A percentile compares a stretch with the other conserved stretches of the same genome.
phyloP scores from a whole-genome alignment of 2,888 invertebrate species.

The Ennomos erosarius region DNA sequence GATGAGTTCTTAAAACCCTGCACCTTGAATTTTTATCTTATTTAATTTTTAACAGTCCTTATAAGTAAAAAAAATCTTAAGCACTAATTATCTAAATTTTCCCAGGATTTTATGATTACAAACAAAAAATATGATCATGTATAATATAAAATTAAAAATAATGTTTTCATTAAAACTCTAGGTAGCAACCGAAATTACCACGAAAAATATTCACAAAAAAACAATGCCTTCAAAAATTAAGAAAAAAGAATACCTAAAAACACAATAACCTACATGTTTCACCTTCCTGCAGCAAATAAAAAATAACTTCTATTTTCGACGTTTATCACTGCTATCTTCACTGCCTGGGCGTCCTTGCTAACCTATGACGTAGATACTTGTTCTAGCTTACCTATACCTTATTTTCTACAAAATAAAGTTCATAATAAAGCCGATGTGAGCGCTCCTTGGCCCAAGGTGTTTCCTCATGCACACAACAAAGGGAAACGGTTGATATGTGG shows the following conservation, averaged over 20 bases:
- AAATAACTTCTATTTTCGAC: constrained; percentile 34
- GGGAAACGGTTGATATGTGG: constrained; percentile 54
- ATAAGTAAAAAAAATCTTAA: too few species aligned
- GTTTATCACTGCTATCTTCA: constrained; percentile 43
- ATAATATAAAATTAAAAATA: too few species aligned
- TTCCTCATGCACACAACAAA: constrained; percentile 57
- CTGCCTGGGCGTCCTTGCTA: constrained; percentile 40
- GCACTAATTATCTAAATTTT: too few species aligned
- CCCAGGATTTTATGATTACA: too few species aligned
- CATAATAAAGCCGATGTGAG: constrained; percentile 31
- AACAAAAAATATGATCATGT: too few species aligned
- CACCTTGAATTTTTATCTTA: too few species aligned
- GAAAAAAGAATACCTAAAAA: constrained; percentile 12
- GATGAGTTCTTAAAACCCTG: too few species aligned
- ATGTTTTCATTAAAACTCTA: too few species aligned
- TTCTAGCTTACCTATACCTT: constrained; percentile 15
- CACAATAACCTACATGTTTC: constrained; percentile 33
- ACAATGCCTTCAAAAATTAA: neutral
- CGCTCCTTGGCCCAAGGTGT: constrained; percentile 50
- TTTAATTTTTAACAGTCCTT: too few species aligned
- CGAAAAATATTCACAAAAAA: constrained; percentile 1
- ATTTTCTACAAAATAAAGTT: constrained; percentile 10
- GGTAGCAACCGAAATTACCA: too few species aligned
- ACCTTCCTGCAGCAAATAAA: constrained; percentile 34
- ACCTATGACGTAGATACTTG: constrained; percentile 26